Evolutionary conservation across 2,888 invertebrate genomes (phyloP), one percentile per base, ranked within the genome.

Genomic region (Macrophya alboannulata): DNA sequence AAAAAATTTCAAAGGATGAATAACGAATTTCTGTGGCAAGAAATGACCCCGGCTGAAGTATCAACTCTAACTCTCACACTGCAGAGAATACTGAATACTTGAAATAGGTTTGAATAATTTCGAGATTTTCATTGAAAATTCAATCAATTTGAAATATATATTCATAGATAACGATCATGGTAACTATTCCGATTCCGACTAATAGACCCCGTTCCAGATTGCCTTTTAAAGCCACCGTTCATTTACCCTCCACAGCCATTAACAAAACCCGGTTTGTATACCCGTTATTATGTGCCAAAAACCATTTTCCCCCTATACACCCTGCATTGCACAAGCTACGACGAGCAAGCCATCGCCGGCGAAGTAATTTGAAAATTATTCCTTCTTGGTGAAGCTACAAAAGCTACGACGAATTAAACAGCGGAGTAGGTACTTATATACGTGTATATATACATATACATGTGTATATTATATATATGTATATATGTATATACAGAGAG

Each of bases 321-420:
- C 37, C 15, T 31, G 25, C 15, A 25, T 3, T 1, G 31, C 1
- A 12, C 4, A 48, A 48, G 1, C 48, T 48, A n/a, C n/a, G n/a
- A n/a, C n/a, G n/a, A 9, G 48, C 31, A 3, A 31, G 31, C 31
- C 3, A 31, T 31, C 31, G 3, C 31, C 3, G 31, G 31, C 31
- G 68, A 25, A 68, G 68, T 37, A 68, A 68, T 68, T 68, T 37
- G 68, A 37, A 68, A 68, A 68, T 68, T 68, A 68, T 68, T 68
- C 68, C 68, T 68, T 68, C 68, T 68, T 25, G 68, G 68, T 37
- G 68, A 68, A 68, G 68, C 68, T 37, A 37, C 68, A 68, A 68
- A 37, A 68, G 68, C 31, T 68, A 37, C 37, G 68, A 68, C 37
- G 68, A 68, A 68, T 68, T 68, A 68, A 68, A 37, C 68, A 37